Conservation (phyloP, 2,797 vertebrate genomes). For the Chelonia mydas region DNA sequence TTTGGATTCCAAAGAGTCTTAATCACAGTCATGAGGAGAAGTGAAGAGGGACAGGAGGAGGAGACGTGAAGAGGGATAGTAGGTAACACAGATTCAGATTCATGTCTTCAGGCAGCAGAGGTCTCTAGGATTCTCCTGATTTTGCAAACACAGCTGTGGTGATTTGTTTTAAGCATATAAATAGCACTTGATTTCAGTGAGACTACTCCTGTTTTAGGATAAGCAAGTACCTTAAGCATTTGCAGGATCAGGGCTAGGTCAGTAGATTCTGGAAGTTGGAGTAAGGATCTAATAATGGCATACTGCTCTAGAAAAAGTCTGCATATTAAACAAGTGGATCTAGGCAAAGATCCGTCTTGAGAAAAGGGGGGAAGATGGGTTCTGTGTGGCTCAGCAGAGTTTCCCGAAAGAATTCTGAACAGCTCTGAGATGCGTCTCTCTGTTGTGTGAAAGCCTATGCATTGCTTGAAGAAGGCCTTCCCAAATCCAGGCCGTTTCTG, state of each 20-base stretch:
- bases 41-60: neutral
- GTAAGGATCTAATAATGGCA: neutral
- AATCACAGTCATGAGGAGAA: neutral
- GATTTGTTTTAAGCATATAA: constrained; percentile 29
- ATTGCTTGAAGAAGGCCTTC: neutral
- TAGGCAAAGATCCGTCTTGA: neutral
- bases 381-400: neutral
- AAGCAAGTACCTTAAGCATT: neutral
- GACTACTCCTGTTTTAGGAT: neutral
- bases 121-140: neutral
- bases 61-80: no score
- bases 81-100: neutral
- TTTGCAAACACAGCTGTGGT: constrained; percentile 24
- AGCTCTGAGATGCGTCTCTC: neutral
- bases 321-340: neutral
- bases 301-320: neutral
- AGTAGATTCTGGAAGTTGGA: neutral
- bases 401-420: neutral
- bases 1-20: constrained; percentile 43
- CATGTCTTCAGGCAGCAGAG: neutral
- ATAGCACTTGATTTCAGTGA: constrained; percentile 7
- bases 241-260: neutral
- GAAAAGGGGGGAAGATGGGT: neutral
- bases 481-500: neutral
- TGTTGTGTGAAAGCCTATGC: neutral